phyloP scores from a whole-genome alignment of 2,888 invertebrate genomes.

The Drosophila eohydei region DNA sequence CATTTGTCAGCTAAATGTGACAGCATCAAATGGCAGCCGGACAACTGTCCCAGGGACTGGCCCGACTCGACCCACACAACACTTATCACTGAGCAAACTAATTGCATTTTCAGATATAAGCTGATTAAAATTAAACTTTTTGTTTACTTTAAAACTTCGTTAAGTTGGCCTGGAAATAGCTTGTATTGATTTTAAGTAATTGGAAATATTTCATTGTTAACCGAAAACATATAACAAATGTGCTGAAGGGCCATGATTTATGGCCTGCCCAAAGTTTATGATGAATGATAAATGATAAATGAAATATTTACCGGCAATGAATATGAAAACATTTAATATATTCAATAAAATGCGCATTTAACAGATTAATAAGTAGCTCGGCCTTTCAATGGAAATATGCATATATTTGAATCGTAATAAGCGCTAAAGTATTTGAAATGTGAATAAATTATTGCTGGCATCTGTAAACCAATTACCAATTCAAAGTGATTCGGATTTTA shows the following conservation, averaged over 20 bases:
- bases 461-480: not conserved
- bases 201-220: slow-evolving; percentile 17
- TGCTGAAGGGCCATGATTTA: slow-evolving; percentile 37
- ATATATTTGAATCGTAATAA: slow-evolving; percentile 17
- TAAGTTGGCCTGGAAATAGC: not conserved
- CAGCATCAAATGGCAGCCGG: slow-evolving; percentile 43
- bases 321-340: slow-evolving; percentile 26
- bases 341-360: slow-evolving; percentile 38
- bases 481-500: not conserved
- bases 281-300: slow-evolving; percentile 30
- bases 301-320: slow-evolving; percentile 17
- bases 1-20: slow-evolving; percentile 63
- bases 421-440: not conserved
- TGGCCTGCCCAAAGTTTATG: slow-evolving; percentile 31
- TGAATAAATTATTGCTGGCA: not conserved
- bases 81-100: slow-evolving; percentile 41
- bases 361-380: slow-evolving; percentile 31
- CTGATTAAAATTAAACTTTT: slow-evolving; percentile 7
- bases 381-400: not conserved
- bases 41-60: slow-evolving; percentile 42
- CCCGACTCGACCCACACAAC: slow-evolving; percentile 13
- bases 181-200: slow-evolving; percentile 20
- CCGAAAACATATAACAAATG: slow-evolving; percentile 31
- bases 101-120: slow-evolving; percentile 35
- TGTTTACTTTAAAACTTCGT: not conserved